Evolutionary conservation across 2,888 invertebrate species (phyloP), one percentile per base, ranked within the genome.

Genomic region (Melanostoma scalare): DNA sequence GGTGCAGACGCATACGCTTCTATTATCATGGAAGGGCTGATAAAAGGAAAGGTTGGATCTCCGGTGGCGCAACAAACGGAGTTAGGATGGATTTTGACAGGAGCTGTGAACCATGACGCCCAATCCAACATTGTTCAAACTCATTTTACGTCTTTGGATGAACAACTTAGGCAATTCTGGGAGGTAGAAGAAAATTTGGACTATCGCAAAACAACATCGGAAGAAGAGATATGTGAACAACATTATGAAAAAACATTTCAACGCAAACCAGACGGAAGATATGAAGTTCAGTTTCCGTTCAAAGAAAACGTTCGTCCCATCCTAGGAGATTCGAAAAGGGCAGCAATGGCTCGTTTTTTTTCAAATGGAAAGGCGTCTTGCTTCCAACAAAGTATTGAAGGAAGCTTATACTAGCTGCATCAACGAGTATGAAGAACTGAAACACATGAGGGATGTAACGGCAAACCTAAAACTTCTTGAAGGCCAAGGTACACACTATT

Each of bases 1-100:
- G 67, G 58, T 3, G 58, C 50, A 8, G 63, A 73, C 10, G 56
- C 67, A 0, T 74, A 74, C 46, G 40, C 50, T 3, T 33, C 50
- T 0, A 74, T 74, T 4, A 74, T 67, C 20, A 3, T 56, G 2
- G 50, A 74, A 52, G 65, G 65, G 0, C n/a, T 75, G 6, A 30
- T 75, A 2, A 48, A 50, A 8, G 38, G 33, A 8, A 3, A 31
- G 40, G 6, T 6, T 30, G 67, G 67, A 2, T 42, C 36, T 3
- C 74, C 56, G 3, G 56, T 74, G 4, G 65, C 74, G n/a, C 74
- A 75, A 9, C 9, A 44, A 3, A 67, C 74, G 5, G 75, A 68
- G 10, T 46, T 67, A 10, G 58, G 60, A 9, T 68, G 52, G 60
- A 75, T 67, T 36, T 35, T 75, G 8, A 60, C 60, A 20, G 61